Percentiles rank a stretch among this genome's conserved stretches.
Conservation (phyloP, 2,797 vertebrate genomes). For the Gallinago stenura region DNA sequence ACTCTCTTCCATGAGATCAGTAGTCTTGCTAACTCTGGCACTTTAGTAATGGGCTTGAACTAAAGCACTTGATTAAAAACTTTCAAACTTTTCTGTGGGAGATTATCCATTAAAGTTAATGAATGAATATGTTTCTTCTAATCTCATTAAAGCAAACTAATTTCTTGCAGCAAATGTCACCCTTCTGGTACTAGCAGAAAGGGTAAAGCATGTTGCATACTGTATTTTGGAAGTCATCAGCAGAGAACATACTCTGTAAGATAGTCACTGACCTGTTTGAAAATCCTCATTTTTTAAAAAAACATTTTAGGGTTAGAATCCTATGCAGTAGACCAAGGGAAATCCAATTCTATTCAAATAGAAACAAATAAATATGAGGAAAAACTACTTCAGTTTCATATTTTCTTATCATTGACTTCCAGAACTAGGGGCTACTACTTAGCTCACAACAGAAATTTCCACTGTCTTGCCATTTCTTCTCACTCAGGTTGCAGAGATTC, state of each 20-base stretch:
- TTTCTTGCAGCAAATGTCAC: background rate
- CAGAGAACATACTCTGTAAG: background rate
- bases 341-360: background rate
- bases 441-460: background rate
- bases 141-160: background rate
- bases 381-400: background rate
- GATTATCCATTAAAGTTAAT: background rate
- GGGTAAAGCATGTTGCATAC: background rate
- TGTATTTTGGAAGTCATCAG: background rate
- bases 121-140: background rate
- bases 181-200: background rate
- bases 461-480: background rate
- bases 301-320: background rate
- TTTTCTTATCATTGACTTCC: background rate
- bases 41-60: background rate
- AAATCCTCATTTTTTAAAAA: fast-evolving
- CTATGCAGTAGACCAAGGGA: background rate
- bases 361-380: background rate
- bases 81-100: background rate
- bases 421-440: background rate
- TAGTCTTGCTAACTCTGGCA: background rate
- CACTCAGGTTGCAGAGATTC: background rate
- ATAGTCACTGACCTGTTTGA: background rate
- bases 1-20: background rate
- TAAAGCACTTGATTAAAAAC: background rate